phyloP scores from a whole-genome alignment of 2,113 vertebrate species.

The Pomatorhinus ruficollis region DNA sequence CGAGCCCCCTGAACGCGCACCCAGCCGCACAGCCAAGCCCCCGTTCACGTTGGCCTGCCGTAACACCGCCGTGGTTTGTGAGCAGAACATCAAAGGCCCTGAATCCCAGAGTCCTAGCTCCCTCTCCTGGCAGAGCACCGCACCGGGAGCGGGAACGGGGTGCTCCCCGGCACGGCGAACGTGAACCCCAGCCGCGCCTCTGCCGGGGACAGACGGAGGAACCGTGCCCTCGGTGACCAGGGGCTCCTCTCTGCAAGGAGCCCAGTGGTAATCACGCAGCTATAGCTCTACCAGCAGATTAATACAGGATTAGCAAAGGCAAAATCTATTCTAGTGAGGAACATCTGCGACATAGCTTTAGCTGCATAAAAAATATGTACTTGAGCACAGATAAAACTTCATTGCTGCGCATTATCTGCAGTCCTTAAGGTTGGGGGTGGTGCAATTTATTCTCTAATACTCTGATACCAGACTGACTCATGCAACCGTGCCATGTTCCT shows the following conservation, averaged over 20 bases:
- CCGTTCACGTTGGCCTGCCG: neutral
- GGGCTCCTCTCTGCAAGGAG: neutral
- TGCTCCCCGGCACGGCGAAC: neutral
- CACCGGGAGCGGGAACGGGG: neutral
- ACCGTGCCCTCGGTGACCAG: neutral
- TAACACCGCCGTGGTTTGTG: neutral
- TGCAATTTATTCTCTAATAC: neutral
- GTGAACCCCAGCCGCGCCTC: neutral
- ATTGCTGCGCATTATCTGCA: neutral
- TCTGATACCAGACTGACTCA: neutral
- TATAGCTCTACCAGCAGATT: neutral
- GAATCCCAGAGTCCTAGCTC: slow-evolving; percentile 58
- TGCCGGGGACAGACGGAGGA: neutral
- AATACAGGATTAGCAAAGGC: slow-evolving; percentile 29
- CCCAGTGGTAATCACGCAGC: neutral
- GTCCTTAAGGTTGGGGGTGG: neutral
- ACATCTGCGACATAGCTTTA: slow-evolving; percentile 36
- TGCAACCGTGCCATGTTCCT: neutral
- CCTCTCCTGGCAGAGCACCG: slow-evolving; percentile 63
- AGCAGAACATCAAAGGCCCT: slow-evolving; percentile 2
- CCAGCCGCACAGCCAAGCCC: neutral
- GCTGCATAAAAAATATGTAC: slow-evolving; percentile 17
- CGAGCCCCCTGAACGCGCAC: neutral
- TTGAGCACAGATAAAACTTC: slow-evolving; percentile 37
- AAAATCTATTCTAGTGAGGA: slow-evolving; percentile 26